These are phyloP conservation scores for Nyctalus aviator DNA, from an alignment of 2,797 vertebrate genomes.

Conservation along the genomic window DNA sequence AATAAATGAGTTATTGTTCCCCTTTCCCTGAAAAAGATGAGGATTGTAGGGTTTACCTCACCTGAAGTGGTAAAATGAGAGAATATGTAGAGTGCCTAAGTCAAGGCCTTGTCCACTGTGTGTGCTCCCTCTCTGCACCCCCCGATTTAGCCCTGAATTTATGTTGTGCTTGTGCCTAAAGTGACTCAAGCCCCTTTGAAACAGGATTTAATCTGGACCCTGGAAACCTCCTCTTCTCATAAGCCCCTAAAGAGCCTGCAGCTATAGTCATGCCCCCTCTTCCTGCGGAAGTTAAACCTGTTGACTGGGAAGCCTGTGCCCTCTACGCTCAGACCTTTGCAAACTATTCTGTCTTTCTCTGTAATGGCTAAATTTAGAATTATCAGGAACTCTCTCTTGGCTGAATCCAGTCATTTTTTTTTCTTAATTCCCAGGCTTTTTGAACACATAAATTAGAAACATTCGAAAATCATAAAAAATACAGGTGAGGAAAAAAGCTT, in stretches of 20 bases:
- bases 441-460: slow-evolving; percentile 7
- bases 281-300: background rate
- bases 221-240: background rate
- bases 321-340: background rate
- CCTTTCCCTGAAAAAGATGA: background rate
- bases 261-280: background rate
- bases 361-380: background rate
- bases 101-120: background rate
- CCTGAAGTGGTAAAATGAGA: background rate
- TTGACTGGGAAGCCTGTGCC: background rate
- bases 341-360: background rate
- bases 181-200: background rate
- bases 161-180: slow-evolving; percentile 19
- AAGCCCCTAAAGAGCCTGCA: background rate
- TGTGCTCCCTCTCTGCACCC: background rate
- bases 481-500: background rate
- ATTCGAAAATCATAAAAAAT: background rate
- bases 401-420: slow-evolving; percentile 10
- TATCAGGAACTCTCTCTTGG: background rate
- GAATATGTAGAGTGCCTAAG: background rate
- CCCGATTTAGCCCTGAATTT: background rate
- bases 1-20: slow-evolving; percentile 9
- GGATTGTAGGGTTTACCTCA: background rate
- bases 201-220: background rate
- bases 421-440: slow-evolving; percentile 23